Evolutionary conservation across 2,113 vertebrate species (phyloP), one percentile per base, ranked within the genome.

Genomic region (Ranitomeya variabilis): DNA sequence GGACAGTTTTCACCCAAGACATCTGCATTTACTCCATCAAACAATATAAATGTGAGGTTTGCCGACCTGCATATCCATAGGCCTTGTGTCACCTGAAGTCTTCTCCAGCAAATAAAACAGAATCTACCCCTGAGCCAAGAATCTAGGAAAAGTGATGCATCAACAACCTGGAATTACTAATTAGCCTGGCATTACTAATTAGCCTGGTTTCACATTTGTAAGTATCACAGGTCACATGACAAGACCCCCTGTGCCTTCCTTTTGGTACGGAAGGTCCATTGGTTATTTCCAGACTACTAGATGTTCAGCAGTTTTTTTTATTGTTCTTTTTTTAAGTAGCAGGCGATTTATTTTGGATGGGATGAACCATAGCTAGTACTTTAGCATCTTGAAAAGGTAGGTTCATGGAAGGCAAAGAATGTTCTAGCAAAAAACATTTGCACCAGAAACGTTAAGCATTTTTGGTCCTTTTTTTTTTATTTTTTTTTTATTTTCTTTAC

Each of bases 171-270:
- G 6, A 11, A 6, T 8, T n/a, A 23, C 51, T 26, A 31, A 15
- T 23, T 78, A 8, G 18, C 2, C 57, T 4, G 5, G 79, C 0
- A 6, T 8, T n/a, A 23, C 51, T 26, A 31, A 15, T 23, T 78
- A 8, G 12, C 2, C 57, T 4, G 5, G 79, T 31, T 59, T 37
- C 78, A 80, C 66, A 59, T 81, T 69, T 81, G 86, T 87, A 54
- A 37, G 83, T 26, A 82, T 55, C 23, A 13, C 15, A 60, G 54
- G 66, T 73, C 78, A 87, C 69, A 67, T 87, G 78, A 73, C 62
- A 52, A 11, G 18, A 6, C 76, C 52, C 52, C 52, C 54, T 45
- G 4, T 51, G 18, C 55, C 9, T 80, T 26, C 31, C 19, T 55
- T 14, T 59, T 26, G n/a, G 37, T 45, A 45, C 19, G 4, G 1